phyloP scores from a whole-genome alignment of 2,113 vertebrate genomes.

The Labeo catla region DNA sequence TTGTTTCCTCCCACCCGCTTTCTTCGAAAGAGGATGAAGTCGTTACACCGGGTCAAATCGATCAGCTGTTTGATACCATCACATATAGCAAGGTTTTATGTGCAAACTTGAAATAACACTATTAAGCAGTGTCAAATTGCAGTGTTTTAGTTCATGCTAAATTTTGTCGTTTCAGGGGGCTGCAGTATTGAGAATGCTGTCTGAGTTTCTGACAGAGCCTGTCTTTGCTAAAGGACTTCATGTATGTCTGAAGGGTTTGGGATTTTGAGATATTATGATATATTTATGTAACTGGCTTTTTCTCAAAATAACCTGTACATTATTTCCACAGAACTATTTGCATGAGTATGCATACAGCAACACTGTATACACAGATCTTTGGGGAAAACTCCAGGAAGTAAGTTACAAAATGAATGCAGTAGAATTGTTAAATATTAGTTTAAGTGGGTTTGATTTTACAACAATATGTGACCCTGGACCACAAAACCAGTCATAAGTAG shows the following conservation, averaged over 20 bases:
- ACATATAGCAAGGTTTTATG: constrained; percentile 87
- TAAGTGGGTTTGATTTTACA: neutral
- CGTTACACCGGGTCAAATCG: constrained; percentile 81
- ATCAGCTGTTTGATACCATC: constrained; percentile 82
- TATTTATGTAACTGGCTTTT: neutral
- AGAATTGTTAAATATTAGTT: neutral
- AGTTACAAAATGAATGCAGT: constrained; percentile 7
- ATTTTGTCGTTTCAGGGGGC: constrained; percentile 76
- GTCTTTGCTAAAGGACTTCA: constrained; percentile 81
- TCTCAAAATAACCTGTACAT: neutral
- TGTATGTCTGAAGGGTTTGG: constrained; percentile 72
- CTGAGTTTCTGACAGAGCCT: constrained; percentile 78
- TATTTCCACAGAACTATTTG: constrained; percentile 81
- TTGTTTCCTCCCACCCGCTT: constrained; percentile 84
- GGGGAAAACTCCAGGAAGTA: constrained; percentile 83
- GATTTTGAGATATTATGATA: neutral
- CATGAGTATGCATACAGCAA: constrained; percentile 75
- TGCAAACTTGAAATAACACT: neutral
- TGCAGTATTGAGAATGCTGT: constrained; percentile 88
- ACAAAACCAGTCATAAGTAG: too few relatives aligned
- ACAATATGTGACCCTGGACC: too few relatives aligned
- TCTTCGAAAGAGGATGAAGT: constrained; percentile 74
- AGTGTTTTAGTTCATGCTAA: neutral
- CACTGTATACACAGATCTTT: constrained; percentile 81
- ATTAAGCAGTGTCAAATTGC: neutral